Evolutionary conservation across 2,888 invertebrate species (phyloP), one percentile per base, ranked within the genome.

Genomic region (Mantis religiosa): DNA sequence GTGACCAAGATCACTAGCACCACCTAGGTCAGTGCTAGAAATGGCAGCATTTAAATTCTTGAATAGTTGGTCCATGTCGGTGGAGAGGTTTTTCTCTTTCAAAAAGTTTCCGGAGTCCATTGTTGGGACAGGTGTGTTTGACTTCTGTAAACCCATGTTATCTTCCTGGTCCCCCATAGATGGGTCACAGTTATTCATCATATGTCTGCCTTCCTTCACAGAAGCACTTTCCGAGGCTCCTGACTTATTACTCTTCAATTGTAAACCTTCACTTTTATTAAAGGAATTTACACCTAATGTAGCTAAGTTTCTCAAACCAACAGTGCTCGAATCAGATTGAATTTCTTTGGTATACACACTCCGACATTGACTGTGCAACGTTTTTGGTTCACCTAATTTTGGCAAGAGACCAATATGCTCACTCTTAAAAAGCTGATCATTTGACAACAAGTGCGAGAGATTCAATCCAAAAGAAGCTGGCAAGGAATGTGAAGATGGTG

Each of bases 51-150:
- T 95, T 89, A 95, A 92, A 91, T 95, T 95, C 91, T 95, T 95
- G 88, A 96, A 93, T 91, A 96, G 94, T 92, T 95, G 96, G 91
- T 96, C 96, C 92, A 96, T 95, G 91, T 96, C 96, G 91, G 94
- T 94, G 41, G 94, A 89, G 20, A 90, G 87, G 82, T 81, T 89
- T 83, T 90, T 90, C 88, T 90, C 91, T 81, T 90, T 90, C 83
- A 89, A 54, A 84, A 89, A 84, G 82, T 86, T 89, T 15, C 84
- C 88, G 47, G 89, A 84, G 47, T 90, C 90, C 88, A 89, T 28
- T 84, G 87, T 90, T 89, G 92, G 91, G 90, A 92, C 92, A 86
- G 92, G 92, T 90, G 91, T 91, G 90, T 91, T 92, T 89, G 92
- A 92, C 92, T 92, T 93, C 91, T 92, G 91, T 91, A 93, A 92